phyloP scores from a whole-genome alignment of 2,797 vertebrate genomes.

The Dendrocincla tyrannina region DNA sequence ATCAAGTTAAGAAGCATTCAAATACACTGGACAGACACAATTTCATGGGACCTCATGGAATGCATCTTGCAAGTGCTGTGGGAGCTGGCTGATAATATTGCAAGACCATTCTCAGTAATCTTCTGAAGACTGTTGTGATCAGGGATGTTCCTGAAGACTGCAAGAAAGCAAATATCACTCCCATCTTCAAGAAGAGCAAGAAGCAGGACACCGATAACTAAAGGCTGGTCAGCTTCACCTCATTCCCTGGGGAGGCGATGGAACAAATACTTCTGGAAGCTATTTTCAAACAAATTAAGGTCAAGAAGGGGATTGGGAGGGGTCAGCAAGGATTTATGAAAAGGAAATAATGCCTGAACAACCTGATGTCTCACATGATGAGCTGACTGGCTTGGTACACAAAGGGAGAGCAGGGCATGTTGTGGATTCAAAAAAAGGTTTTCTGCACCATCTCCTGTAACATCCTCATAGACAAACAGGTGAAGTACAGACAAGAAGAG shows the following conservation, averaged over 20 bases:
- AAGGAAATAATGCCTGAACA: not conserved
- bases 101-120: not conserved
- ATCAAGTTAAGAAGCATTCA: not conserved
- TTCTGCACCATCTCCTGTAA: not conserved
- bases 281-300: not conserved
- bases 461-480: not conserved
- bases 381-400: not conserved
- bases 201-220: not conserved
- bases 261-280: not conserved
- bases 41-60: not conserved
- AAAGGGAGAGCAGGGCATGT: not conserved
- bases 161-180: not conserved
- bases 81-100: not conserved
- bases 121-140: not conserved
- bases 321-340: not conserved
- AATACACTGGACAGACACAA: not conserved
- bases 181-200: not conserved
- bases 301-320: not conserved
- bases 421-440: not conserved
- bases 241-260: not conserved
- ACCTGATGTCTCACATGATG: not conserved
- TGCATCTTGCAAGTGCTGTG: not conserved
- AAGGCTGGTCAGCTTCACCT: not conserved
- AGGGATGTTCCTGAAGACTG: not conserved
- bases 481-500: not conserved